A percentile compares a stretch with the other conserved stretches of the same genome.
phyloP scores from a whole-genome alignment of 2,888 invertebrate species.

The Pinctada fucata region DNA sequence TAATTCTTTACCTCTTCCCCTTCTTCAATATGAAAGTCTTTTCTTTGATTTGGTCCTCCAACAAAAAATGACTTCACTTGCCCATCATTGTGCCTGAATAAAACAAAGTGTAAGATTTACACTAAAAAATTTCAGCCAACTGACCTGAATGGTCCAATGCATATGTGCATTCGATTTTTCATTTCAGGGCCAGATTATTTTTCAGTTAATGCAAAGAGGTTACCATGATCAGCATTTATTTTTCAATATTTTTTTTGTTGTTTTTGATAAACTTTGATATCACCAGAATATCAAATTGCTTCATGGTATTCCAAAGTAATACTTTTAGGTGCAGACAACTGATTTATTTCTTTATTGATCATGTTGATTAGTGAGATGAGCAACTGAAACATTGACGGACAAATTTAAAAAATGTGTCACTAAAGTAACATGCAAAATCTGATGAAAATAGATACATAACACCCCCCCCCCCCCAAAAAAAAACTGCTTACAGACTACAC shows the following conservation, averaged over 20 bases:
- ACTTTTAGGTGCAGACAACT: too few species aligned
- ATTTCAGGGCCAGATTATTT: background rate
- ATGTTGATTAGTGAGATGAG: too few species aligned
- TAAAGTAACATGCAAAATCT: too few species aligned
- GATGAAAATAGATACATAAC: too few species aligned
- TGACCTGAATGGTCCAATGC: background rate
- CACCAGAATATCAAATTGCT: too few species aligned
- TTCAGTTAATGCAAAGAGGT: background rate
- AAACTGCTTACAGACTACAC: too few species aligned
- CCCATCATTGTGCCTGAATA: slow-evolving; percentile 72
- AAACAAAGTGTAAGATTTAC: background rate
- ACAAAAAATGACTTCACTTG: slow-evolving; percentile 80
- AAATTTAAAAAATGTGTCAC: too few species aligned
- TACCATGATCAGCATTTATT: background rate
- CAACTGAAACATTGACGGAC: too few species aligned
- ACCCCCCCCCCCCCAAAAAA: too few species aligned
- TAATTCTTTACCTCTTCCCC: slow-evolving; percentile 79
- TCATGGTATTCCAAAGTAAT: too few species aligned
- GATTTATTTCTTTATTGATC: too few species aligned
- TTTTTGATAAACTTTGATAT: background rate
- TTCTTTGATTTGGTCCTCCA: slow-evolving; percentile 80
- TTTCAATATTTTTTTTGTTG: background rate
- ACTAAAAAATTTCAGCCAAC: background rate
- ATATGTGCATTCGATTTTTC: too few species aligned
- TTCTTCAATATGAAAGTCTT: slow-evolving; percentile 80